Conservation (phyloP, 2,113 vertebrate genomes). For the Petrocephalus microphthalmus region DNA sequence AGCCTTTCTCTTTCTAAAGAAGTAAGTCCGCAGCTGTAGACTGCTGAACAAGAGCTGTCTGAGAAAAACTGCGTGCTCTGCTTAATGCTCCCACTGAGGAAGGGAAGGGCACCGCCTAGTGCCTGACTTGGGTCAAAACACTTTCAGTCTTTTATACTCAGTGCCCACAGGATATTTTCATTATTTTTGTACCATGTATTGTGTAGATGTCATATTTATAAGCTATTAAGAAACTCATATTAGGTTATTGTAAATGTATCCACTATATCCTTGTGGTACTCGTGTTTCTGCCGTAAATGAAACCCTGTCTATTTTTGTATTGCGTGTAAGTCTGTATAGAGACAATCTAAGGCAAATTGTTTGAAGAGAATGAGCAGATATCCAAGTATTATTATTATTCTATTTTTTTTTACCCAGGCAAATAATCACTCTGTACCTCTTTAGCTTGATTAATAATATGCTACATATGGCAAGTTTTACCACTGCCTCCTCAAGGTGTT, state of each 20-base stretch:
- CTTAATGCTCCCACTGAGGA: conserved; percentile 23
- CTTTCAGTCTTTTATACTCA: conserved; percentile 55
- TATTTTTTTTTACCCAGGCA: not conserved
- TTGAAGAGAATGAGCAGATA: conserved; percentile 32
- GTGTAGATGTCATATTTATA: conserved; percentile 87
- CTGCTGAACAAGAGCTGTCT: not conserved
- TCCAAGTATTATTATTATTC: conserved; percentile 38
- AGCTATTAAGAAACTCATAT: conserved; percentile 74
- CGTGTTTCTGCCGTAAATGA: conserved; percentile 60
- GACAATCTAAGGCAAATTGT: conserved; percentile 54
- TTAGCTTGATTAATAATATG: not conserved
- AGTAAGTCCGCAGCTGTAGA: conserved; percentile 27
- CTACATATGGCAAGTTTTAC: not conserved
- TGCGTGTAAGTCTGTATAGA: conserved; percentile 46
- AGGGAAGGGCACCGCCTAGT: conserved; percentile 50
- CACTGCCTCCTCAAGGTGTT: not conserved
- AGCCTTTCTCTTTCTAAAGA: not conserved
- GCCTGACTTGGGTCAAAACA: conserved; percentile 64
- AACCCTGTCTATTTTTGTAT: conserved; percentile 68
- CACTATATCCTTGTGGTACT: conserved; percentile 78
- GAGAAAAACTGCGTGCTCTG: not conserved
- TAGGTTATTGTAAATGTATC: conserved; percentile 72
- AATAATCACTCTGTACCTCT: not conserved
- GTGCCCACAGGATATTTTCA: conserved; percentile 66
- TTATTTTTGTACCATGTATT: conserved; percentile 80